phyloP scores from a whole-genome alignment of 2,113 vertebrate genomes.

The Spea multiplicata region DNA sequence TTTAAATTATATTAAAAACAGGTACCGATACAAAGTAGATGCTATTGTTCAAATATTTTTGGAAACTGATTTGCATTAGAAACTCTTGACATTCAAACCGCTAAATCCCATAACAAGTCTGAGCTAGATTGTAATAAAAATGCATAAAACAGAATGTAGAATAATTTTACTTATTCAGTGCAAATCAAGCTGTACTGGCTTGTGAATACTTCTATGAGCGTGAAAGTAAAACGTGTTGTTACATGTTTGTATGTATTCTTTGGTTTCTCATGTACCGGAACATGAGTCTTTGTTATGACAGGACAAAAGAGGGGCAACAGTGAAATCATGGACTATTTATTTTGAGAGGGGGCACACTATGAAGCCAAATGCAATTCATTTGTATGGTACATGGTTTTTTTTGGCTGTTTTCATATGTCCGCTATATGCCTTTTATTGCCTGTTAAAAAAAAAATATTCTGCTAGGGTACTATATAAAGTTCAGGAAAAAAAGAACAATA shows the following conservation, averaged over 20 bases:
- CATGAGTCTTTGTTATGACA: neutral
- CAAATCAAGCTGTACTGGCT: slow-evolving; percentile 24
- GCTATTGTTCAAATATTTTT: slow-evolving; percentile 2
- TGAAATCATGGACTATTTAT: neutral
- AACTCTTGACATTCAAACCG: neutral
- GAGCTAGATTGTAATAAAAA: slow-evolving; percentile 25
- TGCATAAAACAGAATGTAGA: slow-evolving; percentile 5
- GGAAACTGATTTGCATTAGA: slow-evolving; percentile 20
- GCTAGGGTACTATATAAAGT: too few species aligned
- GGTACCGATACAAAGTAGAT: too few species aligned
- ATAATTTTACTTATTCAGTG: slow-evolving; percentile 25
- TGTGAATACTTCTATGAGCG: slow-evolving; percentile 3
- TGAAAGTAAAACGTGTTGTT: slow-evolving; percentile 16
- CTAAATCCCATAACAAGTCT: slow-evolving; percentile 12
- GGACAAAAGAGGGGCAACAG: neutral
- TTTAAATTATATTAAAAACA: too few species aligned
- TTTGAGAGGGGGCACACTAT: too few species aligned
- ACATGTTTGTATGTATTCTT: neutral
- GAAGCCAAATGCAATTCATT: too few species aligned
- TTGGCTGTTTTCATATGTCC: too few species aligned
- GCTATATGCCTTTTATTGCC: too few species aligned
- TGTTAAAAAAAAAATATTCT: too few species aligned
- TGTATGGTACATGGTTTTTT: too few species aligned
- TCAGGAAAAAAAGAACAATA: too few species aligned
- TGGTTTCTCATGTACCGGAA: neutral